Percentiles rank a stretch among this genome's conserved stretches.
Conservation (phyloP, 30 jellyfish, hydroid and myxozoan genomes). For the Turritopsis dohrnii region DNA sequence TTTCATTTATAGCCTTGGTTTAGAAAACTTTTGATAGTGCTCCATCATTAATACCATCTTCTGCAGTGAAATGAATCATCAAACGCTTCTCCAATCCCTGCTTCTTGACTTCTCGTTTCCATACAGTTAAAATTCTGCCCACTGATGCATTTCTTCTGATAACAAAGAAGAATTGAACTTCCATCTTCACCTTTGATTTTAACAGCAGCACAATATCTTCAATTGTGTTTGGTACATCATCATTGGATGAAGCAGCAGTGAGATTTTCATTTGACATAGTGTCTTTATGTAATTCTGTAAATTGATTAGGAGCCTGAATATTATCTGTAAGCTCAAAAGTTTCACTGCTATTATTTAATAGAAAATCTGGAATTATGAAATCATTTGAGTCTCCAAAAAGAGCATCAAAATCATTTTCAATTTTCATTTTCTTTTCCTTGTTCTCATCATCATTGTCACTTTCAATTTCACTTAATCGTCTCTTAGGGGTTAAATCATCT, state of each 20-base stretch:
- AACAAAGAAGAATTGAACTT: background rate
- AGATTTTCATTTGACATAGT: too few relatives aligned
- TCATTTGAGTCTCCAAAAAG: background rate
- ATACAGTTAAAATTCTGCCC: conserved; percentile 1
- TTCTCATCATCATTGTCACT: too few relatives aligned
- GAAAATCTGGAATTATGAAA: background rate
- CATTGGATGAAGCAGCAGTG: background rate
- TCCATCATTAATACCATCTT: conserved; percentile 40
- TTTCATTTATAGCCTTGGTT: conserved; percentile 18
- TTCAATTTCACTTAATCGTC: background rate
- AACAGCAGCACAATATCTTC: background rate
- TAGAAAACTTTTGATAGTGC: conserved; percentile 32
- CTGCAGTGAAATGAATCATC: conserved; percentile 34
- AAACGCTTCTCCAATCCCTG: conserved; percentile 19
- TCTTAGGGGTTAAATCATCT: background rate
- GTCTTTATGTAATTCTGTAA: too few relatives aligned
- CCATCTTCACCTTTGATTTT: background rate
- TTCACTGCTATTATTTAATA: background rate
- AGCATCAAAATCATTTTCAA: background rate
- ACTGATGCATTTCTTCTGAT: conserved; percentile 8
- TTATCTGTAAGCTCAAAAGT: background rate
- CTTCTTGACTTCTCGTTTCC: conserved; percentile 28
- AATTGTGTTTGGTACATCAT: background rate
- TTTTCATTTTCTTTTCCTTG: background rate
- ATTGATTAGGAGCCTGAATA: background rate